Conservation (phyloP, 2,888 invertebrate species). For the Cosmopolites sordidus region DNA sequence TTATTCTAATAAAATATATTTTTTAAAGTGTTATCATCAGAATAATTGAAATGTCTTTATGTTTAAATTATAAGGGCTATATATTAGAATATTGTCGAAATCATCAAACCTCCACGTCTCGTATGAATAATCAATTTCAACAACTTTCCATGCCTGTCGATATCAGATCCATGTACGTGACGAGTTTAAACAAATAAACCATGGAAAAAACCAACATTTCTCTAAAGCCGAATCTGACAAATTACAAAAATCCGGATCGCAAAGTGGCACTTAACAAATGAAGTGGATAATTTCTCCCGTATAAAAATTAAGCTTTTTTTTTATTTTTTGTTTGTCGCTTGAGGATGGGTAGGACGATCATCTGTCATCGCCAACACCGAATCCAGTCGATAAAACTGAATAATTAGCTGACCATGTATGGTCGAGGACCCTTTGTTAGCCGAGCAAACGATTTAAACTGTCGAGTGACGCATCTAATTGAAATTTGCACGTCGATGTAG, state of each 20-base stretch:
- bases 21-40: no score
- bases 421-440: not conserved
- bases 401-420: not conserved
- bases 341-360: not conserved
- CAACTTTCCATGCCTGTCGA: not conserved
- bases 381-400: conserved; percentile 1
- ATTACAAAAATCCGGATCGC: not conserved
- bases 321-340: no score
- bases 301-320: not conserved
- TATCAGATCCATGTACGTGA: not conserved
- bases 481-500: conserved; percentile 10
- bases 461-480: conserved; percentile 10
- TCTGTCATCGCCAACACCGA: not conserved
- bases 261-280: conserved; percentile 1
- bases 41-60: no score
- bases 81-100: no score
- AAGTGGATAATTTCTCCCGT: not conserved
- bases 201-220: not conserved
- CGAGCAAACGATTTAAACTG: conserved; percentile 7
- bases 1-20: no score
- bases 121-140: no score
- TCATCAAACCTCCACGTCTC: no score
- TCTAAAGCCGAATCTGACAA: not conserved
- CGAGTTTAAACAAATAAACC: not conserved
- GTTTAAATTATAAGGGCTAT: no score